Percentiles rank a stretch among this genome's conserved stretches.
Conservation (phyloP, 2,797 vertebrate genomes). For the Mormyrus hasselquistii region DNA sequence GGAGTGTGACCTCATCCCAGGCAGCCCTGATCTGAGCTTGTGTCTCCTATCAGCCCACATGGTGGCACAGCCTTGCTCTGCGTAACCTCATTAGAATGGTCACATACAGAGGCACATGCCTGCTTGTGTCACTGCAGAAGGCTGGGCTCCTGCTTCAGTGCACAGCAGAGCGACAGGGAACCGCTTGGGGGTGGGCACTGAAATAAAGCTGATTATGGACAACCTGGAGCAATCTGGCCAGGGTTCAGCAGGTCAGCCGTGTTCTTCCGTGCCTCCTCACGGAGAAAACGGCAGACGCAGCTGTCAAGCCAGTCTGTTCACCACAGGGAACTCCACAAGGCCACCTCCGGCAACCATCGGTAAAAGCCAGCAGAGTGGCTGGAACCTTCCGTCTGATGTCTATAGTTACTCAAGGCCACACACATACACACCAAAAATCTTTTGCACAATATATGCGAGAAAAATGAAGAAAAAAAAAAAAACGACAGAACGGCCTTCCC, state of each 20-base stretch:
- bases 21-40: not conserved
- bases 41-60: not conserved
- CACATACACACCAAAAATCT: not conserved
- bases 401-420: not conserved
- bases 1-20: not conserved
- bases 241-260: constrained; percentile 37
- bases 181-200: not conserved
- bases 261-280: constrained; percentile 34
- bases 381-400: not conserved
- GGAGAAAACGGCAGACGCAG: constrained; percentile 44
- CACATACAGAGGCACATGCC: not conserved
- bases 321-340: constrained; percentile 31
- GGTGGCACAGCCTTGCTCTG: not conserved
- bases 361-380: not conserved
- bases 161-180: not conserved
- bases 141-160: not conserved
- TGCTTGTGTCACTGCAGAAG: not conserved
- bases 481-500: not conserved
- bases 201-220: constrained; percentile 27
- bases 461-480: not conserved
- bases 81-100: not conserved
- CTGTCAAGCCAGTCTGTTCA: constrained; percentile 54
- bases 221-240: constrained; percentile 31
- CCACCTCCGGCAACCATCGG: not conserved
- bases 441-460: not conserved